A percentile compares a stretch with the other conserved stretches of the same genome.
phyloP scores from a whole-genome alignment of 2,797 vertebrate species.

The Chrysocyon brachyurus region DNA sequence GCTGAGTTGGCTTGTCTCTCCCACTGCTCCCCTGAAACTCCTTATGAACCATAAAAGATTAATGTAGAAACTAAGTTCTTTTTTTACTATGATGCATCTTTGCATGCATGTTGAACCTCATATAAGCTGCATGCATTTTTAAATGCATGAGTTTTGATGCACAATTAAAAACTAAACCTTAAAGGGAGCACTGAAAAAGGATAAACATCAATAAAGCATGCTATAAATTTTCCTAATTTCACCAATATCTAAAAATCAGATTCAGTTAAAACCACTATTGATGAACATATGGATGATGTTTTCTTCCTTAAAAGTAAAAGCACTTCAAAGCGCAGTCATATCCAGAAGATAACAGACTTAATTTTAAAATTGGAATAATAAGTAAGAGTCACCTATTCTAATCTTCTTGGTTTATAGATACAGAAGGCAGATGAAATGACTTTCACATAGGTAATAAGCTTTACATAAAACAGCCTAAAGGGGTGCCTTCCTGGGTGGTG shows the following conservation, averaged over 20 bases:
- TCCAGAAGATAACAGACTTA: neutral
- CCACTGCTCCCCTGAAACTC: neutral
- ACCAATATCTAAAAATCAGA: conserved; percentile 38
- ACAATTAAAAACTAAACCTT: conserved; percentile 8
- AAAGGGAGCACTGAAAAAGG: conserved; percentile 17
- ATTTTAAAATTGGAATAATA: conserved; percentile 56
- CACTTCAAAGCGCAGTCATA: conserved; percentile 19
- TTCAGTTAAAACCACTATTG: neutral
- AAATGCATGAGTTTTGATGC: neutral
- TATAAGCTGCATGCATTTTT: conserved; percentile 10
- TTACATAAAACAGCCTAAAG: conserved; percentile 38
- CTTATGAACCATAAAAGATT: conserved; percentile 31
- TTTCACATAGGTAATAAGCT: neutral
- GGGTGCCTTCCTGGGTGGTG: neutral
- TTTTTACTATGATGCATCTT: neutral
- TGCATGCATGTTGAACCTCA: neutral
- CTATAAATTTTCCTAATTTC: conserved; percentile 44
- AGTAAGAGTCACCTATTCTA: conserved; percentile 27
- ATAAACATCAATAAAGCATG: conserved; percentile 30
- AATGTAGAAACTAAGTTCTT: conserved; percentile 23
- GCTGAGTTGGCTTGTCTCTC: neutral
- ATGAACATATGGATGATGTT: neutral
- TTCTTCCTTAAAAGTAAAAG: conserved; percentile 25
- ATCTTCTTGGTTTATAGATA: conserved; percentile 1
- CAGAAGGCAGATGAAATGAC: conserved; percentile 17